Base-by-base conservation (phyloP, 2,888 invertebrate genomes). In the Erebia aethiops region DNA sequence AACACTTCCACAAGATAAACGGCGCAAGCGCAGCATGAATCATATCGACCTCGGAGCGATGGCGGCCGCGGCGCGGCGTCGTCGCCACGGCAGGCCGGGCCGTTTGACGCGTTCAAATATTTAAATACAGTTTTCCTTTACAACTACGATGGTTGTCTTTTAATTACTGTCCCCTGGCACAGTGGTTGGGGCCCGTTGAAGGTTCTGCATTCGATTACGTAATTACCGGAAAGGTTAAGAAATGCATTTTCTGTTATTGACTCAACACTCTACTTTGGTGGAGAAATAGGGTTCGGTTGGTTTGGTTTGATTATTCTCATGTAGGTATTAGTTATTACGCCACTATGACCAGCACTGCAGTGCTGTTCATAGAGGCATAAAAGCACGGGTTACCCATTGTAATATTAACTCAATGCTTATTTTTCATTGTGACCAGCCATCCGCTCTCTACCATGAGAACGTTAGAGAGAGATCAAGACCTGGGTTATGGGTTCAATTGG, bases 41-140 rank as follows among this genome's bases (percentile, higher is more conserved):
- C 74, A 74, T 63, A 16, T 21, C 67, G 73, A 51, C 71, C 70
- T 70, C 72, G 70, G 41, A 14, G 11, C 49, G 54, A 60, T 11
- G 46, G 62, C 51, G 63, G 18, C 21, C 7, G 49, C 61, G 11
- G 21, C 51, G 43, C 35, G 49, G 41, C n/a, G n/a, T n/a, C n/a
- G n/a, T n/a, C n/a, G n/a, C n/a, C n/a, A n/a, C n/a, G n/a, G 26
- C 26, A 26, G 26, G 26, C 26, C 46, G 11, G 9, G 61, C 11
- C 54, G 68, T 63, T 69, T 65, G 71, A 67, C 63, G 67, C 71
- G 74, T 73, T 71, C 60, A 67, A 62, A 67, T 70, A 65, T 74
- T 72, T 71, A 71, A 67, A 70, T 35, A 61, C 68, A 54, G 69
- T 77, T 77, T 74, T 71, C 74, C 72, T 72, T 26, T 43, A 62